phyloP scores from a whole-genome alignment of 1,140 invertebrate species.

The Drosophila orosa region DNA sequence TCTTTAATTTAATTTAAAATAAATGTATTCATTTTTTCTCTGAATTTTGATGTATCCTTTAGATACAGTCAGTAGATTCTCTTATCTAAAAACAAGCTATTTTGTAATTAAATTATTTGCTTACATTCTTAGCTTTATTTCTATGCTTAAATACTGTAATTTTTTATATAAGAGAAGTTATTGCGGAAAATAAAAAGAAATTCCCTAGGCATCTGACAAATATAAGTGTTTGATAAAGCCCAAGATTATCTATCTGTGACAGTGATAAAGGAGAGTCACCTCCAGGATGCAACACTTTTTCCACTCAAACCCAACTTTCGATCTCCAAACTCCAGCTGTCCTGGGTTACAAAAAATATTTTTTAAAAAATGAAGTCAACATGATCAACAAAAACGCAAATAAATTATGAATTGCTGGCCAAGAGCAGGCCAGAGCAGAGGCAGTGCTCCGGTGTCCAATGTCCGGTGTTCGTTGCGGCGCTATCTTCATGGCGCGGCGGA shows the following conservation, averaged over 20 bases:
- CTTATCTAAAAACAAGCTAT: too few species aligned
- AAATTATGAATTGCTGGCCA: constrained; percentile 74
- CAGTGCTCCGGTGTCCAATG: constrained; percentile 1
- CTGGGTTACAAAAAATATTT: constrained; percentile 16
- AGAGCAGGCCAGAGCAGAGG: constrained; percentile 4
- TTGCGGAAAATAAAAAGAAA: neutral
- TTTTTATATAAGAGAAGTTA: neutral
- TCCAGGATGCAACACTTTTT: constrained; percentile 10
- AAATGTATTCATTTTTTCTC: too few species aligned
- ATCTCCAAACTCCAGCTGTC: constrained; percentile 52
- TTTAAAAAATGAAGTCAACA: constrained; percentile 65
- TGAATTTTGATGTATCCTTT: too few species aligned
- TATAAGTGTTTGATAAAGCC: neutral
- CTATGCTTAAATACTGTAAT: neutral
- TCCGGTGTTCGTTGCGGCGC: constrained; percentile 49
- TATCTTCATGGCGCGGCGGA: constrained; percentile 45
- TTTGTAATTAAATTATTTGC: neutral
- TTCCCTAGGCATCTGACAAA: neutral
- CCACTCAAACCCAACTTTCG: neutral
- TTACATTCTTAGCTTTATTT: neutral
- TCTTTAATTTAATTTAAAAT: too few species aligned
- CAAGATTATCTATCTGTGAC: neutral
- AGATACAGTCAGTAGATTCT: too few species aligned
- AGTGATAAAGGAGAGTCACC: neutral
- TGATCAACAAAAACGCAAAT: constrained; percentile 71